Evolutionary conservation across 2,888 invertebrate genomes (phyloP), one percentile per base, ranked within the genome.

Genomic region (Parnassius smintheus): DNA sequence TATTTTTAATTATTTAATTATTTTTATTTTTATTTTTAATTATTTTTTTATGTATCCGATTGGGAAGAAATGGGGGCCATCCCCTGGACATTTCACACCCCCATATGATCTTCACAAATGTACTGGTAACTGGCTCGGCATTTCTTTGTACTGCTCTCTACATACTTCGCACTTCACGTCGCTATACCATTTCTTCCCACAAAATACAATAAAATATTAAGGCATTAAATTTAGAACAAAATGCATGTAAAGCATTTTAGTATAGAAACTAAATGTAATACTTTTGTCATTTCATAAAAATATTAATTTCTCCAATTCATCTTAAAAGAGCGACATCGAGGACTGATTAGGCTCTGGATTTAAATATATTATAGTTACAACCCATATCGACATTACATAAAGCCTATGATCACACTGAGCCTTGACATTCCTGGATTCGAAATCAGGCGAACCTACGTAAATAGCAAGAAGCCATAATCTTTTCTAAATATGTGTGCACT

Each of bases 261-360:
- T 77, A 70, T 74, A 79, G 76, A 83, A 85, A 84, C 79, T 83
- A 84, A 87, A 83, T 77, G 75, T 88, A 89, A 89, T 88, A 90
- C 86, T 88, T 83, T 84, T 59, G 91, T 91, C 90, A 89, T 86
- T 86, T 88, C 81, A 88, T 90, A 88, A 91, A 90, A 90, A 88
- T 80, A 82, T 81, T 81, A 76, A 77, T 83, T 78, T 73, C 77
- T 82, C 63, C 78, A 80, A 82, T 80, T 75, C 74, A 77, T 82
- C 80, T 76, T 80, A 82, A 82, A 81, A 80, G 82, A 87, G 86
- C 83, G 78, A 83, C 80, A 80, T 80, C 74, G 77, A 77, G 79
- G 78, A 82, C 80, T 41, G 78, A 75, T 72, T 72, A 78, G 77
- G 78, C 80, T 73, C 77, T 75, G 73, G 71, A 77, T 78, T 75